These are phyloP conservation scores for Sebastes vulpes DNA, from an alignment of 2,797 vertebrate species.

Conservation along the genomic window DNA sequence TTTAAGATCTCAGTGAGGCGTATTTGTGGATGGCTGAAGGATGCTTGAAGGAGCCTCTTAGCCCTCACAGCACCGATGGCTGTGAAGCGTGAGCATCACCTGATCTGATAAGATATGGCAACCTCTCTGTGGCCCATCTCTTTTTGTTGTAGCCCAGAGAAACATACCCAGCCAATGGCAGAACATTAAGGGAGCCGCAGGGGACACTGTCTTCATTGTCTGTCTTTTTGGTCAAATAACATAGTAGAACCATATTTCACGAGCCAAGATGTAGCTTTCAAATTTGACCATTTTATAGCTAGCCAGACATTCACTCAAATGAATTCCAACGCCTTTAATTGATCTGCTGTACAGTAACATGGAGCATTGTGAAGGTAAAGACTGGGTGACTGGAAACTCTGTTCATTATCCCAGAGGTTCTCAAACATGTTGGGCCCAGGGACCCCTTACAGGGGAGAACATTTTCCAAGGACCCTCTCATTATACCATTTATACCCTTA, in stretches of 20 bases:
- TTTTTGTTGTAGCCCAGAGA: slow-evolving; percentile 30
- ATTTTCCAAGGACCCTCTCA: too few species aligned
- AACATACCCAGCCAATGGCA: slow-evolving; percentile 7
- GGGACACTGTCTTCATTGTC: slow-evolving; percentile 17
- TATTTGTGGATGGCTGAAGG: slow-evolving; percentile 33
- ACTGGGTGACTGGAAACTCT: background rate
- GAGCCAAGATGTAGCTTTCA: background rate
- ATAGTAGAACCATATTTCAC: background rate
- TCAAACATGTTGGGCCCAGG: too few species aligned
- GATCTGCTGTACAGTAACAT: background rate
- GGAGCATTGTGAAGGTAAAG: background rate
- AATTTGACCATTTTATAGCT: background rate
- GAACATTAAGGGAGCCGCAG: background rate
- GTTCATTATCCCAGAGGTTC: too few species aligned
- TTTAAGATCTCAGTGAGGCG: slow-evolving; percentile 32
- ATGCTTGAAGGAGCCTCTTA: slow-evolving; percentile 39
- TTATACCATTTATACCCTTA: too few species aligned
- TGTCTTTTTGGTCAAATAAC: background rate
- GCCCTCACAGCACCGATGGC: slow-evolving; percentile 32
- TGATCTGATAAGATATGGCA: slow-evolving; percentile 71
- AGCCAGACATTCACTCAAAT: background rate
- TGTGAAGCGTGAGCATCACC: slow-evolving; percentile 48
- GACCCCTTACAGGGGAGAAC: too few species aligned
- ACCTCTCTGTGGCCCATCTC: slow-evolving; percentile 54
- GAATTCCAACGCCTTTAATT: background rate